Evolutionary conservation across 2,888 invertebrate species (phyloP).

Genomic region (Folsomia manolachei): DNA sequence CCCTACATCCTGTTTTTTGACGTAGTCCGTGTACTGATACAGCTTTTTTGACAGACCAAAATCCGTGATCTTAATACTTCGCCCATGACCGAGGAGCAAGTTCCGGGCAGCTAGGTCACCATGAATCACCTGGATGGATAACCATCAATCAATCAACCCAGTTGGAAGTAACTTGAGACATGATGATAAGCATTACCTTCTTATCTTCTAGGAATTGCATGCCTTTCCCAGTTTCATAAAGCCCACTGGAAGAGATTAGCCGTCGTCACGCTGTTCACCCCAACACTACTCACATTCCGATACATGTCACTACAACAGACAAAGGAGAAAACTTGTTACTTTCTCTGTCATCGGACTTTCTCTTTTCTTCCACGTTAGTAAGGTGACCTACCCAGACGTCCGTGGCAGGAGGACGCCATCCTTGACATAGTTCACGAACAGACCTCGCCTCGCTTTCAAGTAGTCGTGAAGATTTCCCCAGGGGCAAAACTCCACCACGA

Average conservation of each 20-base stretch:
- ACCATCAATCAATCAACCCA: background rate
- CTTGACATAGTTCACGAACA: conserved; percentile 38
- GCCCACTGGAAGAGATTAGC: conserved; percentile 34
- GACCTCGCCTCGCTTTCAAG: conserved; percentile 34
- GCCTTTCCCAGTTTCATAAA: conserved; percentile 29
- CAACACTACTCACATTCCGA: conserved; percentile 14
- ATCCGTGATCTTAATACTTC: conserved; percentile 35
- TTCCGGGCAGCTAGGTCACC: conserved; percentile 36
- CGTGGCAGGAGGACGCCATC: conserved; percentile 13
- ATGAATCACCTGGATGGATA: conserved; percentile 26
- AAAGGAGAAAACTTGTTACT: too few species aligned
- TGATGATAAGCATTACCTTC: too few species aligned
- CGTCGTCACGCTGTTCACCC: conserved; percentile 31
- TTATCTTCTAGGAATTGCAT: conserved; percentile 33
- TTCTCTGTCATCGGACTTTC: too few species aligned
- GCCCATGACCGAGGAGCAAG: conserved; percentile 29
- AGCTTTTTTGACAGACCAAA: conserved; percentile 36
- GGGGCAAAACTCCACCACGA: conserved; percentile 43
- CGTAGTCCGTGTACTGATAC: conserved; percentile 35
- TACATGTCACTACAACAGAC: conserved; percentile 11
- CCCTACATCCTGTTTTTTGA: conserved; percentile 29
- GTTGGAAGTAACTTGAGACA: background rate
- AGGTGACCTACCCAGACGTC: background rate
- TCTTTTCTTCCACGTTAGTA: too few species aligned
- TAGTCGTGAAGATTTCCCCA: conserved; percentile 39